phyloP scores from a whole-genome alignment of 2,888 invertebrate genomes.

The Amphipoea oculea region DNA sequence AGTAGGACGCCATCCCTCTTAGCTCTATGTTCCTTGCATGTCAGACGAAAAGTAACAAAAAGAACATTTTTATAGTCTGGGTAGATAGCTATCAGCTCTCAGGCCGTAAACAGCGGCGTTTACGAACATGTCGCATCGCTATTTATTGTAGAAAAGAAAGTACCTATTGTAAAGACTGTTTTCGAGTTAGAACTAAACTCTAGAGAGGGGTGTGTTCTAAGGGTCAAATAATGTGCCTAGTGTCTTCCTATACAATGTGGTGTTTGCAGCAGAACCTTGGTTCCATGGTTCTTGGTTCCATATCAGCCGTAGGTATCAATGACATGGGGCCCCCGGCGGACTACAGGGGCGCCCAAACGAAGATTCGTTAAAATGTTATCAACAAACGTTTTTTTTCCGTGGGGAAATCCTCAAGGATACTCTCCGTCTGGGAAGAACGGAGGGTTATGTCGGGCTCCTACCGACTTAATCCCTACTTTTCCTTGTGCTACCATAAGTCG shows the following conservation, averaged over 20 bases:
- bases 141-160: conserved; percentile 34
- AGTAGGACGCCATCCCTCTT: not conserved
- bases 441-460: not conserved
- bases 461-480: not conserved
- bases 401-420: not conserved
- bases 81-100: conserved; percentile 53
- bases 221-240: not conserved
- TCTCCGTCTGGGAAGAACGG: no score
- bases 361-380: not conserved
- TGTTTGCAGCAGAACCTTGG: not conserved
- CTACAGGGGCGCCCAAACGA: not conserved
- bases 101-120: conserved; percentile 33
- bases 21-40: conserved; percentile 61
- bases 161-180: not conserved
- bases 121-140: conserved; percentile 42
- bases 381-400: not conserved
- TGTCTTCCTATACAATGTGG: not conserved
- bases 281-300: no score
- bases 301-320: not conserved
- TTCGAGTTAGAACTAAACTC: not conserved
- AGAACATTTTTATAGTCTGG: conserved; percentile 53
- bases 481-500: not conserved
- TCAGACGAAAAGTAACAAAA: conserved; percentile 62
- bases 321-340: not conserved
- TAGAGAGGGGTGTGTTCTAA: not conserved